Conservation (phyloP, 2,113 vertebrate genomes). For the Alexandromys fortis region DNA sequence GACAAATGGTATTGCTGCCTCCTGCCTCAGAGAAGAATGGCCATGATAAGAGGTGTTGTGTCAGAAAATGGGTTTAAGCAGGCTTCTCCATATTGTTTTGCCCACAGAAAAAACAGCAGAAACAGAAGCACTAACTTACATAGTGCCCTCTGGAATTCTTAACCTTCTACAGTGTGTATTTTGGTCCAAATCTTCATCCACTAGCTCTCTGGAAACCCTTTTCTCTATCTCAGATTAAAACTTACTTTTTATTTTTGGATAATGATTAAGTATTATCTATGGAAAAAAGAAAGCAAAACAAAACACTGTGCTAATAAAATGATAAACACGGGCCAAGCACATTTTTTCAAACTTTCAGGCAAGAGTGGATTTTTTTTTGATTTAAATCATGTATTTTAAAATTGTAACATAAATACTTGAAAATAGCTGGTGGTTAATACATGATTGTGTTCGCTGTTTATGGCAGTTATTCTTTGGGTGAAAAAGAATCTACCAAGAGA, state of each 20-base stretch:
- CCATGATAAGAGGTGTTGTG: background rate
- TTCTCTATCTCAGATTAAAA: background rate
- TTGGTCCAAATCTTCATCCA: background rate
- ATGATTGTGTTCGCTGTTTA: background rate
- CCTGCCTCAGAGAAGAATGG: background rate
- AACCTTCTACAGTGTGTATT: background rate
- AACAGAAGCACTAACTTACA: background rate
- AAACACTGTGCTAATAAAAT: background rate
- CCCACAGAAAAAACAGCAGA: background rate
- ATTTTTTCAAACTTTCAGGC: background rate
- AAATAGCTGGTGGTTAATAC: slow-evolving; percentile 19
- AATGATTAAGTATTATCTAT: background rate
- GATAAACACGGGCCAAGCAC: background rate
- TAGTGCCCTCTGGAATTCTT: background rate
- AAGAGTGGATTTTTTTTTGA: background rate
- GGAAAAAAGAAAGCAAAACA: background rate
- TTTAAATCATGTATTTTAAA: background rate
- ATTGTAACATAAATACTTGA: background rate
- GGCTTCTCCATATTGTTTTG: background rate
- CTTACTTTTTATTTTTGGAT: background rate
- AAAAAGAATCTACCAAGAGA: background rate
- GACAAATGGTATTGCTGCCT: background rate
- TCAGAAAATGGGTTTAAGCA: background rate
- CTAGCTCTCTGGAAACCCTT: background rate
- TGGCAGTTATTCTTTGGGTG: background rate